phyloP scores from a whole-genome alignment of 2,797 vertebrate genomes.

The Paratrypauchen microcephalus region DNA sequence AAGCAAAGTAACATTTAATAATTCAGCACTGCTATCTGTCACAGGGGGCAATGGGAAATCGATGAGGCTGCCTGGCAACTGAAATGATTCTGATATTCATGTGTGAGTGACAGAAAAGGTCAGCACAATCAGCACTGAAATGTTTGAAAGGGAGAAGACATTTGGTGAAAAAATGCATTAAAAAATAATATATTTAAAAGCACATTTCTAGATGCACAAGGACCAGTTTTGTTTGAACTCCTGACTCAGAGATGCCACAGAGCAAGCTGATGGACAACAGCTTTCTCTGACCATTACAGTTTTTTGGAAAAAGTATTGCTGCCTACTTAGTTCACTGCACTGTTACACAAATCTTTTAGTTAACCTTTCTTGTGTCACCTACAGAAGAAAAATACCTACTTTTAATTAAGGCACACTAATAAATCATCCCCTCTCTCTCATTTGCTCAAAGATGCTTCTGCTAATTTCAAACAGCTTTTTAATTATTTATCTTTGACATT shows the following conservation, averaged over 20 bases:
- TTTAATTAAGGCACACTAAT: background rate
- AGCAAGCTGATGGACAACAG: background rate
- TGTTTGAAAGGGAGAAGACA: conserved; percentile 27
- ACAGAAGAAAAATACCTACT: background rate
- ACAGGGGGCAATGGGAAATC: conserved; percentile 42
- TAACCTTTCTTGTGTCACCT: background rate
- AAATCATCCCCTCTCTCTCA: conserved; percentile 6
- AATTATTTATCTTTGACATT: conserved; percentile 12
- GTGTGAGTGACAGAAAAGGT: conserved; percentile 40
- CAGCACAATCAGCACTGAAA: conserved; percentile 42
- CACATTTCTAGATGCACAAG: background rate
- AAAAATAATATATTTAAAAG: background rate
- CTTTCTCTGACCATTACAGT: background rate
- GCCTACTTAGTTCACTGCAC: background rate
- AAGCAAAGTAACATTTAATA: conserved; percentile 29
- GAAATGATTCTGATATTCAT: conserved; percentile 52
- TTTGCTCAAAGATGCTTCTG: background rate
- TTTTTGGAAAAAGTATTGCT: background rate
- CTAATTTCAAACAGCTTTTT: background rate
- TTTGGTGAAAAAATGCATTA: background rate
- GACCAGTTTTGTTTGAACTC: background rate
- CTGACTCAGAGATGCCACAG: background rate
- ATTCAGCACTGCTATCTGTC: conserved; percentile 26
- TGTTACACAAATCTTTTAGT: background rate
- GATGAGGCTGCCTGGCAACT: conserved; percentile 43